Conservation (phyloP, 2,888 invertebrate species). For the Drosophila falleni region DNA sequence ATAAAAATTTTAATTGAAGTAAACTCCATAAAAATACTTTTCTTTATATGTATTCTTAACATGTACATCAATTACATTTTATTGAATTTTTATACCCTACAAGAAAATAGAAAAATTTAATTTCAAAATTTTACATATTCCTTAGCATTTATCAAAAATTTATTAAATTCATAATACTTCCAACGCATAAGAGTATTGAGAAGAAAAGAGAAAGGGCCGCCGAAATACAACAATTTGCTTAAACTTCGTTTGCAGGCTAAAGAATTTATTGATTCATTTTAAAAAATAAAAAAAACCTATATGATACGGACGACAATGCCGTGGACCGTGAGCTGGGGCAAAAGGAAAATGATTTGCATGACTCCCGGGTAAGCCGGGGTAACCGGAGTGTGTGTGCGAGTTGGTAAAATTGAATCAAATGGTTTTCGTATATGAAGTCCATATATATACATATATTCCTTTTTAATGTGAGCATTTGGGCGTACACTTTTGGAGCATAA, state of each 20-base stretch:
- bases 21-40: too few species aligned
- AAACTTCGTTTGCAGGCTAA: conserved; percentile 54
- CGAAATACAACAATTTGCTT: conserved; percentile 41
- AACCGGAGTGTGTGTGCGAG: conserved; percentile 40
- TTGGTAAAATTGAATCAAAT: conserved; percentile 72
- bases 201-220: conserved; percentile 6
- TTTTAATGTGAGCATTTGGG: conserved; percentile 36
- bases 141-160: too few species aligned
- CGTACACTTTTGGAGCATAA: conserved; percentile 51
- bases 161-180: neutral
- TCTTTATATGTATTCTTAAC: too few species aligned
- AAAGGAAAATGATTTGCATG: conserved; percentile 73
- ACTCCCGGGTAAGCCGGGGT: conserved; percentile 25
- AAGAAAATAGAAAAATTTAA: neutral
- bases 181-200: conserved; percentile 7
- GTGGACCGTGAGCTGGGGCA: conserved; percentile 1
- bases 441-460: conserved; percentile 10
- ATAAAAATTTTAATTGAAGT: too few species aligned
- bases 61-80: too few species aligned
- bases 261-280: conserved; percentile 75
- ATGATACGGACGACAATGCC: conserved; percentile 23
- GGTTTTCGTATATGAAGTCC: conserved; percentile 45
- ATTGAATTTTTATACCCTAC: too few species aligned
- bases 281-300: conserved; percentile 5
- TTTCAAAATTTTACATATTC: neutral